A percentile compares a stretch with the other conserved stretches of the same genome.
phyloP scores from a whole-genome alignment of 2,113 vertebrate species.

The Peromyscus maniculatus region DNA sequence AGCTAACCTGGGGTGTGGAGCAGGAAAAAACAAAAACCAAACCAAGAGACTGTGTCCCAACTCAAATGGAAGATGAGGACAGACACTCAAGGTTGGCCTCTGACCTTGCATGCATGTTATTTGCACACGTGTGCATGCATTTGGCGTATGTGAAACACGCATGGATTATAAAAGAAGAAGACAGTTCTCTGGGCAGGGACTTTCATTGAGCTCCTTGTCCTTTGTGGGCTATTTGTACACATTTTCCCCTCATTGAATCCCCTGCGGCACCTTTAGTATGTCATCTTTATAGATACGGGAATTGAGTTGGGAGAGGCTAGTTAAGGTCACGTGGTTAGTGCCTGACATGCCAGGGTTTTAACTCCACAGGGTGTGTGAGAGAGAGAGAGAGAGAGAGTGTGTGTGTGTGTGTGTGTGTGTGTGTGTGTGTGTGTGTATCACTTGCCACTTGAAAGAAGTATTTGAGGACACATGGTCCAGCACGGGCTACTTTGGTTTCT shows the following conservation, averaged over 20 bases:
- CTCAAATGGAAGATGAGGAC: neutral
- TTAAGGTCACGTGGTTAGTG: neutral
- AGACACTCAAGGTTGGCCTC: neutral
- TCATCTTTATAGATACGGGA: too few relatives aligned
- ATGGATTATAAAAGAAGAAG: neutral
- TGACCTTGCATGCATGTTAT: neutral
- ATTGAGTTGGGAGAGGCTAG: too few relatives aligned
- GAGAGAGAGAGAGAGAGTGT: neutral
- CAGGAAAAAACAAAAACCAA: neutral
- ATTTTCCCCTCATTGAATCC: neutral
- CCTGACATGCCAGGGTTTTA: neutral
- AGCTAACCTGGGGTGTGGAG: neutral
- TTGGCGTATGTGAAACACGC: too few relatives aligned
- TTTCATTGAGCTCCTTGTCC: neutral
- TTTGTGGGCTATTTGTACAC: neutral
- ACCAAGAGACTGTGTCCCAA: neutral
- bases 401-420: neutral
- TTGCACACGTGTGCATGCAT: neutral
- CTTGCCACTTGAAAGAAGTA: neutral
- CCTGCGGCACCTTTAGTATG: rapidly evolving
- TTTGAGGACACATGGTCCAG: neutral
- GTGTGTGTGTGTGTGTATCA: neutral
- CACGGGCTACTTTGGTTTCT: neutral
- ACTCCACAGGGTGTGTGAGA: neutral
- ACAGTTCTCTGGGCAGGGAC: neutral